Base-by-base conservation (phyloP, 1,140 invertebrate species). In the Cyrtorhinus lividipennis region DNA sequence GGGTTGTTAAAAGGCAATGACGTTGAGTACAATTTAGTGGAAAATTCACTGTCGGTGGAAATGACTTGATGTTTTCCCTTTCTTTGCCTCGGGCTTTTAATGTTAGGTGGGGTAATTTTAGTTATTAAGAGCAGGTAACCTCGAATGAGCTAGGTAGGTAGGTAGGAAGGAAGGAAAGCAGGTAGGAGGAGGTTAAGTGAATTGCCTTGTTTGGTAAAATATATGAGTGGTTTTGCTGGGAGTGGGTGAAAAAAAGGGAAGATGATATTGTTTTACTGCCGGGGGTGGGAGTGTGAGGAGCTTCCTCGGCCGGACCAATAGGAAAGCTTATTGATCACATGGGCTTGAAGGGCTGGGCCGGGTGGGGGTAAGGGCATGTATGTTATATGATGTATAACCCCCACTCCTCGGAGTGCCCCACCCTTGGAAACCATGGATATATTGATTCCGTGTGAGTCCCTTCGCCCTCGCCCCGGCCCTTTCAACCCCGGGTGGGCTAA, bases 351-450 rank as follows among this genome's bases (percentile, higher is more conserved):
- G 24, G n/a, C n/a, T n/a, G n/a, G n/a, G n/a, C n/a, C n/a, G n/a
- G n/a, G 60, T 56, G 62, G 13, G 62, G 62, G 61, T 62, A 58
- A 53, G 22, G 18, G 22, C 64, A 67, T 65, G 64, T 65, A 64
- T 65, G 64, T 64, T 67, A 67, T 67, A 67, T 67, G 66, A 65
- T 67, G 66, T 65, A 67, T 65, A 65, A 64, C 64, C 61, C 59
- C 44, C 56, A 8, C 48, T 61, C 64, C 27, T 30, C 10, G 20
- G 48, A 59, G 58, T 53, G 58, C 66, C 57, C 62, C 66, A 30
- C 63, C 63, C 63, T 26, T 58, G 61, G 65, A 62, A 64, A 66
- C 65, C 65, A 64, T 64, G 65, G 65, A 63, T 66, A 62, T 66
- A 66, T 66, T 64, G 65, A 66, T 66, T 66, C 59, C 45, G 30